Conservation (phyloP, 2,888 invertebrate species). For the Sthenelais limicola region DNA sequence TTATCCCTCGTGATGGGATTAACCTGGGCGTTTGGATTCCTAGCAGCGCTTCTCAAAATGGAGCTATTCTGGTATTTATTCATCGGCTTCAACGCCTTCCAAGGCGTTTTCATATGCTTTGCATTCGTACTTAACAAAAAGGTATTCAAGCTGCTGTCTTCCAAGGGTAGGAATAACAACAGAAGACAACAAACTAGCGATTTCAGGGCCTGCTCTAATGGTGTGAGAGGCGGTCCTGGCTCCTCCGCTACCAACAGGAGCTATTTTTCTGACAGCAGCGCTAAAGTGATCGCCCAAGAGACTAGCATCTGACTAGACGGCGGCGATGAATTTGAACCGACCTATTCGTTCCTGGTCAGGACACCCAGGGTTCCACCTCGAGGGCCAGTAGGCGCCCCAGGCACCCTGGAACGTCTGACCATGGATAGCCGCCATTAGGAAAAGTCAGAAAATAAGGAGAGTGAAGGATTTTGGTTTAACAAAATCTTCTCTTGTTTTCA, state of each 20-base stretch:
- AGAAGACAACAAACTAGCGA: conserved; percentile 16
- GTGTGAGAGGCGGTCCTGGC: conserved; percentile 11
- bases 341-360: conserved; percentile 38
- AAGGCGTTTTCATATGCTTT: conserved; percentile 77
- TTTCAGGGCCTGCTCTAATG: conserved; percentile 11
- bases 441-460: too few species aligned
- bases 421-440: conserved; percentile 25
- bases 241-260: conserved; percentile 6
- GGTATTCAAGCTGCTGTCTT: conserved; percentile 51
- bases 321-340: conserved; percentile 32
- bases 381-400: neutral
- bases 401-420: conserved; percentile 30
- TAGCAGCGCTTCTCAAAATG: conserved; percentile 65
- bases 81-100: conserved; percentile 72
- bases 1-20: conserved; percentile 71
- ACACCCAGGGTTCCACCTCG: conserved; percentile 22
- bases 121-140: conserved; percentile 64
- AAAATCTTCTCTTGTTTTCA: too few species aligned
- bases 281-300: conserved; percentile 41
- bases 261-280: conserved; percentile 33
- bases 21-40: conserved; percentile 73
- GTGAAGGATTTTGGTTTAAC: too few species aligned
- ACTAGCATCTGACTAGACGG: conserved; percentile 43
- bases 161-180: conserved; percentile 32
- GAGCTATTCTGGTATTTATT: conserved; percentile 73